Evolutionary conservation across 2,797 vertebrate species (phyloP), one percentile per base, ranked within the genome.

Genomic region (Menidia menidia): DNA sequence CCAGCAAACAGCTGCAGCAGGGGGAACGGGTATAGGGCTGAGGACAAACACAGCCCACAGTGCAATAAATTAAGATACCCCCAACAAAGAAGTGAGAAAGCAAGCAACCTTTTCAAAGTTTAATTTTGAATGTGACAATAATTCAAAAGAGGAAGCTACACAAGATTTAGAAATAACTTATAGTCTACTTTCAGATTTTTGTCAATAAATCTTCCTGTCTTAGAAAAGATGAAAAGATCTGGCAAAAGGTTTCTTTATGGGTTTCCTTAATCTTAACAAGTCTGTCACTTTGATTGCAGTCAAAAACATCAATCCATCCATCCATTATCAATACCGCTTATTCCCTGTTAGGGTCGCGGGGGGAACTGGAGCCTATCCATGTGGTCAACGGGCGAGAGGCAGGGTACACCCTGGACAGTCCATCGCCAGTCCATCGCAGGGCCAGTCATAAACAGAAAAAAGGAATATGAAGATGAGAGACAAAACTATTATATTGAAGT

Each of bases 51-150:
- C 25, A 77, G 64, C 58, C 61, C 44, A 44, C 10, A 56, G 45
- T 31, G 63, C 44, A 58, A 58, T 80, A 77, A 87, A 87, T 85
- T 82, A 79, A 61, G 58, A 41, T 70, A 74, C 77, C 81, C 68
- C 71, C 39, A 66, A 82, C 54, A 55, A 82, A 75, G 52, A 77
- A 64, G 68, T 60, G 68, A 75, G 68, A 76, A 64, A 58, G 16
- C 47, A 66, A 69, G 39, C 6, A 35, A 43, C 63, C 58, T 67
- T 70, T 62, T 83, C 1, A 11, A 68, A 68, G 35, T 68, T 73
- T 39, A 74, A 54, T 0, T 2, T 59, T 48, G 42, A 62, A 80
- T n/a, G 18, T 25, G 0, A 4, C 41, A 31, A 18, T 0, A 10
- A 25, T 63, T 68, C 70, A 73, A 66, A 51, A 61, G 45, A 64